Evolutionary conservation across 2,113 vertebrate genomes (phyloP), one percentile per base, ranked within the genome.

Genomic region (Axis porcinus): DNA sequence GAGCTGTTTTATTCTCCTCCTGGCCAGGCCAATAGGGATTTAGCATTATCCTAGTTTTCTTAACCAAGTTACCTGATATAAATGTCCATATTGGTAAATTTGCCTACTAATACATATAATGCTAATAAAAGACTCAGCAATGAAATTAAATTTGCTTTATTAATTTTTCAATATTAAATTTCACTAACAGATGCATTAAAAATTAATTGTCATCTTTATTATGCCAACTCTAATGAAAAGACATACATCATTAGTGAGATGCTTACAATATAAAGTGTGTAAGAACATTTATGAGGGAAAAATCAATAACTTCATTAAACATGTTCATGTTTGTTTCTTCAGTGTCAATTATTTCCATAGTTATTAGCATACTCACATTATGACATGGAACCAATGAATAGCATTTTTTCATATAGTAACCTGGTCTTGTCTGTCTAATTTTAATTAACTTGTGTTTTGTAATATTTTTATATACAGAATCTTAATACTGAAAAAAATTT

Each of bases 121-220:
- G 78, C 91, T 97, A 98, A 97, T 98, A 97, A 98, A 95, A 97
- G 86, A 95, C 25, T 95, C 57, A 47, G 84, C 83, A 89, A 95
- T 96, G 64, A 98, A 97, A 97, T 98, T 97, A 92, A 97, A 54
- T 96, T 97, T 97, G 89, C 95, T 92, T 98, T 98, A 98, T 98
- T 98, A 98, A 95, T 97, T 97, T 98, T 98, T 97, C 95, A 97
- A 86, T 96, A 98, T 97, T 97, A 98, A 97, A 97, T 98, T 98
- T 98, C 93, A 97, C 96, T 98, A 98, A 98, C 89, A 94, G 94
- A 96, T 97, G 50, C 83, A 97, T 98, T 98, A 97, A 95, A 97
- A 96, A 97, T 97, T 98, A 96, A 98, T 98, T 98, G 96, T 95
- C 95, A 95, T 97, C 86, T 97, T 97, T 89, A 98, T 97, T 97